Conservation (phyloP, 2,797 vertebrate genomes). For the Coluber constrictor region DNA sequence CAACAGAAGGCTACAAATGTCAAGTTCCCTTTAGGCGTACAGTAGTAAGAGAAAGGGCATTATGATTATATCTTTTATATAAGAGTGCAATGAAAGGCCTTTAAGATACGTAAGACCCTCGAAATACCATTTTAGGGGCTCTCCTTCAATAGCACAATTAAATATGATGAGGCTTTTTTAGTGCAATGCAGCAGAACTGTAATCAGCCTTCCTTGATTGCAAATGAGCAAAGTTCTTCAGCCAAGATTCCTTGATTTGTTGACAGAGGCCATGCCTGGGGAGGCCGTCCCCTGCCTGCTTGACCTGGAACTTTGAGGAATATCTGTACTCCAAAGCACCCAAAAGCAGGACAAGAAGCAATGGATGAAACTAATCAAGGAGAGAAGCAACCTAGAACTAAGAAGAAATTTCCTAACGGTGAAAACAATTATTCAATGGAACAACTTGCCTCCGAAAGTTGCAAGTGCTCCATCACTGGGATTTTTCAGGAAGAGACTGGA, state of each 20-base stretch:
- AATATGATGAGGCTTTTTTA: background rate
- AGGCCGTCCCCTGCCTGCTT: background rate
- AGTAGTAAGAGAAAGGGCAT: no score
- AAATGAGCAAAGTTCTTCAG: background rate
- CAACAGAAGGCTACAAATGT: no score
- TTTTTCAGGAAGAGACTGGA: background rate
- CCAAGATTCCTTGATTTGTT: background rate
- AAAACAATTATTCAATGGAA: background rate
- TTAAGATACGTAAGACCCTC: no score
- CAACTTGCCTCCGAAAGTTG: background rate
- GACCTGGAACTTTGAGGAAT: background rate
- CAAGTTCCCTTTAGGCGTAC: no score
- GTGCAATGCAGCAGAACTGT: background rate
- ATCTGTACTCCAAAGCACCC: background rate
- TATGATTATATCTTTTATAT: no score
- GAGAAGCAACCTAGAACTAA: background rate
- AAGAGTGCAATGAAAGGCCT: no score
- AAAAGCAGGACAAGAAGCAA: background rate
- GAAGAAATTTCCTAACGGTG: background rate
- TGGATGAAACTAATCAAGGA: background rate
- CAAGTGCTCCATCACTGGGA: background rate
- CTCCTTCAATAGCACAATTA: background rate
- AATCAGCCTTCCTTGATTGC: conserved; percentile 3
- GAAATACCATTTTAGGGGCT: no score
- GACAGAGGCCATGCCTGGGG: background rate